Conservation (phyloP, 2,113 vertebrate genomes). For the Toxotes jaculatrix region DNA sequence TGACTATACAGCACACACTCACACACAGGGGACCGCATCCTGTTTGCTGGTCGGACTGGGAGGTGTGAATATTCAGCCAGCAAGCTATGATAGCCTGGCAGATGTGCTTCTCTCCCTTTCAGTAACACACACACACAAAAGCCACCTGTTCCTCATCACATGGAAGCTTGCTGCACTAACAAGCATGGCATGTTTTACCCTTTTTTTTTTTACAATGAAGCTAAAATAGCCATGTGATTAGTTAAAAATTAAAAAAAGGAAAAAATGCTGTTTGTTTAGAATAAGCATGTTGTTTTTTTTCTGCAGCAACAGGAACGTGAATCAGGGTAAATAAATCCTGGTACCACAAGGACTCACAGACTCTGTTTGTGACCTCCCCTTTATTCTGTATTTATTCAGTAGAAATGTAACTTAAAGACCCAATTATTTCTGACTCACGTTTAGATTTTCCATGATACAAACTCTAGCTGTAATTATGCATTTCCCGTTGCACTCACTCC, state of each 20-base stretch:
- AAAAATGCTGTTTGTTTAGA: not conserved
- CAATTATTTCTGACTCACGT: slow-evolving; percentile 60
- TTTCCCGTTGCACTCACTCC: slow-evolving; percentile 44
- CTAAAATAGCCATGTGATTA: not conserved
- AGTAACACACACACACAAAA: slow-evolving; percentile 21
- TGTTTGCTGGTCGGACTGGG: slow-evolving; percentile 64
- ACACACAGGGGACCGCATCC: slow-evolving; percentile 61
- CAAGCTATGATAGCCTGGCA: slow-evolving; percentile 57
- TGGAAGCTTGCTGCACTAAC: slow-evolving; percentile 21
- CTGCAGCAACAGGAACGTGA: not conserved
- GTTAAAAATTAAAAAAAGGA: not conserved
- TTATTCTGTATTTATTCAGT: not conserved
- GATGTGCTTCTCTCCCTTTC: slow-evolving; percentile 45
- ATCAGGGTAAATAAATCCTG: not conserved
- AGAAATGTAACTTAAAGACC: slow-evolving; percentile 19
- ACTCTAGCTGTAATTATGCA: slow-evolving; percentile 17
- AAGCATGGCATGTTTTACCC: slow-evolving; percentile 13
- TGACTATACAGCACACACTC: slow-evolving; percentile 46
- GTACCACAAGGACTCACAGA: not conserved
- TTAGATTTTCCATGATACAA: slow-evolving; percentile 25
- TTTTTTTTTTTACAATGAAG: slow-evolving; percentile 1
- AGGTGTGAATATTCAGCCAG: slow-evolving; percentile 75
- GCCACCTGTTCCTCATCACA: slow-evolving; percentile 72
- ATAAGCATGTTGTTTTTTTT: not conserved
- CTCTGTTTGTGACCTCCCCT: not conserved